Evolutionary conservation across 2,888 invertebrate species (phyloP).

Genomic region (Caenorhabditis afra): DNA sequence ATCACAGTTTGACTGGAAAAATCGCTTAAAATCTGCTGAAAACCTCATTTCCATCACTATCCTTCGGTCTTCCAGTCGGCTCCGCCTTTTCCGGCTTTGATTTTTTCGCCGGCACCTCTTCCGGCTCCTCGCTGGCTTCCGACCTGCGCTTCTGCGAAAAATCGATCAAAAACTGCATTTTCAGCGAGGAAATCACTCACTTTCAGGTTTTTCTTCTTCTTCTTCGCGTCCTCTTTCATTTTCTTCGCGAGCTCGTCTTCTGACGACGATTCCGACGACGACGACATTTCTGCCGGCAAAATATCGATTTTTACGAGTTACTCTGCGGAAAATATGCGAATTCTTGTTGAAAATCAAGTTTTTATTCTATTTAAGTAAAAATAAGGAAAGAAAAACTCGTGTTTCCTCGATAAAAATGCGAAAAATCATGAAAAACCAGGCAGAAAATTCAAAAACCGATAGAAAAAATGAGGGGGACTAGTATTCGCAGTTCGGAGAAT

Average conservation of each 20-base stretch:
- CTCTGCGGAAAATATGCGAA: background rate
- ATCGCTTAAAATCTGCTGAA: background rate
- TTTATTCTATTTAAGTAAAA: background rate
- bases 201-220: constrained; percentile 33
- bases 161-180: background rate
- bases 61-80: constrained; percentile 30
- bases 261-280: constrained; percentile 34
- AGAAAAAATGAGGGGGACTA: background rate
- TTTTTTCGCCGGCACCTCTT: background rate
- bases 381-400: background rate
- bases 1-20: background rate
- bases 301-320: constrained; percentile 31
- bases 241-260: constrained; percentile 40
- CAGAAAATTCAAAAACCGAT: background rate
- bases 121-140: constrained; percentile 13
- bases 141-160: constrained; percentile 29
- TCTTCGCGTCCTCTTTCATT: constrained; percentile 17
- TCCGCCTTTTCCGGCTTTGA: constrained; percentile 17
- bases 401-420: background rate
- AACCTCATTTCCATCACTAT: constrained; percentile 50
- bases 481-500: background rate
- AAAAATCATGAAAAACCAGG: background rate
- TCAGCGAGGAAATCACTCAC: constrained; percentile 4
- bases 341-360: constrained; percentile 5
- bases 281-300: constrained; percentile 21